These are phyloP conservation scores for Cardiocondyla obscurior DNA, from an alignment of 1,140 invertebrate genomes.

Conservation along the genomic window DNA sequence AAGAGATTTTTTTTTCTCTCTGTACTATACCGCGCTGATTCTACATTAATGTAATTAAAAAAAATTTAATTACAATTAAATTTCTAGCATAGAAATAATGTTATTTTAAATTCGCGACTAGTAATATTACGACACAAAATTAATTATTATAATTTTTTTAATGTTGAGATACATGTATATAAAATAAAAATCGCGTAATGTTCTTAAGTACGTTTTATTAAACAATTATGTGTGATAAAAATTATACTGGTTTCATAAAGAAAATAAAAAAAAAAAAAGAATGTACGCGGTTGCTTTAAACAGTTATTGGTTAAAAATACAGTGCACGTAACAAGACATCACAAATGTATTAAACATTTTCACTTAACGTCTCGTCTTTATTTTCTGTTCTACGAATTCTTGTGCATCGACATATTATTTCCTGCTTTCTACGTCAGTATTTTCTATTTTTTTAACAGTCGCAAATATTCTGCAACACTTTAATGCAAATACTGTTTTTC, in stretches of 20 bases:
- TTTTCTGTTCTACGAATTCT: conserved; percentile 1
- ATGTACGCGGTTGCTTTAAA: not conserved
- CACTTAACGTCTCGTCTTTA: not conserved
- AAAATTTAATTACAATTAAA: no score
- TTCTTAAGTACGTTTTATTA: not conserved
- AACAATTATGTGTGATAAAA: not conserved
- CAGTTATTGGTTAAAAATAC: not conserved
- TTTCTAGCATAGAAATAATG: not conserved
- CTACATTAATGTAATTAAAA: not conserved
- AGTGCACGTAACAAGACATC: not conserved
- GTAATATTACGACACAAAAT: not conserved
- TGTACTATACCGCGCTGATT: not conserved
- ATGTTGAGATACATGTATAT: not conserved
- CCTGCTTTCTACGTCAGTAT: not conserved
- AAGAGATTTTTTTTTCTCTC: not conserved
- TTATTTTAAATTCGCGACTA: not conserved
- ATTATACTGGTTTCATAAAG: not conserved
- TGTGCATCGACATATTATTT: not conserved
- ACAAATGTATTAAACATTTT: not conserved
- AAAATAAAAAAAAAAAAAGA: not conserved
- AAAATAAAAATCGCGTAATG: not conserved
- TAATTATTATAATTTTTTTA: not conserved
- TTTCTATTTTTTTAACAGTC: not conserved
- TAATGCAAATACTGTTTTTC: not conserved
- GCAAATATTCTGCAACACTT: not conserved